phyloP scores from a whole-genome alignment of 2,113 vertebrate species.

The Mastomys coucha region DNA sequence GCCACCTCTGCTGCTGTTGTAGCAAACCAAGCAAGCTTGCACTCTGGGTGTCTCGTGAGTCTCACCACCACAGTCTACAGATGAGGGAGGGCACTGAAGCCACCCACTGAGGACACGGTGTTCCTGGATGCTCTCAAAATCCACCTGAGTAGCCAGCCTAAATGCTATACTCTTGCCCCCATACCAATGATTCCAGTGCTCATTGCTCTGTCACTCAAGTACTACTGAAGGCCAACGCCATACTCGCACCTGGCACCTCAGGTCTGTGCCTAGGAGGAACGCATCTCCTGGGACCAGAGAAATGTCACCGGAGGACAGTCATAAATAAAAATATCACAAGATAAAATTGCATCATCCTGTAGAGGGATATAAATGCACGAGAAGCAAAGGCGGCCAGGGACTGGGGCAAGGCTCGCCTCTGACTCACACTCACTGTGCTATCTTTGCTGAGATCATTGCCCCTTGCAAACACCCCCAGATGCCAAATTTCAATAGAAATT shows the following conservation, averaged over 20 bases:
- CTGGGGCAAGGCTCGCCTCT: rapidly evolving
- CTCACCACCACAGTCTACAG: not conserved
- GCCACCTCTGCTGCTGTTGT: not conserved
- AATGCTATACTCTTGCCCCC: not conserved
- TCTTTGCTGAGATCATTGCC: slow-evolving; percentile 93
- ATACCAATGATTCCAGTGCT: not conserved
- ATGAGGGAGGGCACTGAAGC: not conserved
- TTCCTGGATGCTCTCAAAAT: not conserved
- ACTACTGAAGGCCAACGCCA: not conserved
- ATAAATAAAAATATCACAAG: not conserved
- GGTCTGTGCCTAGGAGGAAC: not conserved
- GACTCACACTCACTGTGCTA: slow-evolving; percentile 92
- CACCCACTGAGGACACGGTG: not conserved
- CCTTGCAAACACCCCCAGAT: slow-evolving; percentile 96
- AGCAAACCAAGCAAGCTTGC: not conserved
- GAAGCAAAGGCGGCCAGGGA: not conserved
- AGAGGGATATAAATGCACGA: rapidly evolving
- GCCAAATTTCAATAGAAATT: slow-evolving; percentile 91
- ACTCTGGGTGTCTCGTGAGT: not conserved
- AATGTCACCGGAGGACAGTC: not conserved
- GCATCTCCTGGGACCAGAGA: not conserved
- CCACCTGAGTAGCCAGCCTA: not conserved
- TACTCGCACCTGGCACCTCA: not conserved
- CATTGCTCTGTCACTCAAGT: not conserved
- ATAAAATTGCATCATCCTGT: not conserved